Evolutionary conservation across 2,797 vertebrate species (phyloP).

Genomic region (Antennarius maculatus): DNA sequence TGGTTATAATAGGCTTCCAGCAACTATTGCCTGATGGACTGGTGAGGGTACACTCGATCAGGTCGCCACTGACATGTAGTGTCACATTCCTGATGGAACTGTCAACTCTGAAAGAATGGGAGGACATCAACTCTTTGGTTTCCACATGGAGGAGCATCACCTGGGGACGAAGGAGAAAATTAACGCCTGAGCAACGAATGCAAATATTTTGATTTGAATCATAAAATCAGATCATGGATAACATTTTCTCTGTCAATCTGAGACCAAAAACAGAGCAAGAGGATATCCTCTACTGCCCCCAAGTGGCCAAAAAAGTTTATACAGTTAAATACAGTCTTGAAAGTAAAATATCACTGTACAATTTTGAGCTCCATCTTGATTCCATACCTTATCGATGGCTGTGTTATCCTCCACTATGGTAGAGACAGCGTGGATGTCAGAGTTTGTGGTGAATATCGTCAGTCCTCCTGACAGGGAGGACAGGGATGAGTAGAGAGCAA

Average conservation of each 20-base stretch:
- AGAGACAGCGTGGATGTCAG: conserved; percentile 83
- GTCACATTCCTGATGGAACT: conserved; percentile 76
- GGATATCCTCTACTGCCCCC: too few species aligned
- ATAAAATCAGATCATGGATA: too few species aligned
- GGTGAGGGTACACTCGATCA: conserved; percentile 76
- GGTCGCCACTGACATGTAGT: conserved; percentile 79
- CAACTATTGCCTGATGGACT: conserved; percentile 78
- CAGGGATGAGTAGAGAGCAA: conserved; percentile 84
- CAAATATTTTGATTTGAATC: background rate
- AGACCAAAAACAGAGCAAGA: too few species aligned
- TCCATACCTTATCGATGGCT: conserved; percentile 75
- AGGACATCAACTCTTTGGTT: conserved; percentile 42
- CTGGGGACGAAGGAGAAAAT: conserved; percentile 60
- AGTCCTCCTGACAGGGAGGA: conserved; percentile 86
- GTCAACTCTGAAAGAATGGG: conserved; percentile 83
- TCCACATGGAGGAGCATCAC: conserved; percentile 86
- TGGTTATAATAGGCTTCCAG: background rate
- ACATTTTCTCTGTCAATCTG: too few species aligned
- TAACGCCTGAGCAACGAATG: background rate
- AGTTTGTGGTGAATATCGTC: conserved; percentile 87
- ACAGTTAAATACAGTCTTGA: too few species aligned
- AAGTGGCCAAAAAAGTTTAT: too few species aligned
- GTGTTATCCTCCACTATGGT: conserved; percentile 83
- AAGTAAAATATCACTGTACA: too few species aligned
- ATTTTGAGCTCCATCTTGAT: too few species aligned